Evolutionary conservation across 1,140 invertebrate species (phyloP), one percentile per base, ranked within the genome.

Genomic region (Drosophila setifemur): DNA sequence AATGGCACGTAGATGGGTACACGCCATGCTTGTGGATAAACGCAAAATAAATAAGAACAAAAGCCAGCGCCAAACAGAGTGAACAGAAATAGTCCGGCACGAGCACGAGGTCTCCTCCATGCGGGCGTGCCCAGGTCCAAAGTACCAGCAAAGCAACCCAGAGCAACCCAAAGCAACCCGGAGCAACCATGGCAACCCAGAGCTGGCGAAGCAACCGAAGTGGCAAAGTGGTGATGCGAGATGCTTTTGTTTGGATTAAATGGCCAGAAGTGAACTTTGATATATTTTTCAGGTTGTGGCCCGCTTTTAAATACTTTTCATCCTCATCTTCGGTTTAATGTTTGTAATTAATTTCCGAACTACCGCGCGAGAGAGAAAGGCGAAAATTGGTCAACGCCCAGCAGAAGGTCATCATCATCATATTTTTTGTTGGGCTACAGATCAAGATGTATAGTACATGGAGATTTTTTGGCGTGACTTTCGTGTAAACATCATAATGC

Each of bases 311-410:
- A 47, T 63, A 58, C 47, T 54, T 45, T 58, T 53, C 47, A 18
- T 44, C 25, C 21, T 50, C 47, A 16, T 43, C 31, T 33, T 35
- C 28, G 29, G 43, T 47, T 68, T 66, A 69, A 73, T 83, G 78
- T 77, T 83, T 77, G 63, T 73, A 73, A 77, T 82, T 71, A 71
- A 78, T 82, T 73, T 43, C 43, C 31, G 42, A 63, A 40, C 47
- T 42, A 43, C n/a, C n/a, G n/a, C n/a, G n/a, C n/a, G n/a, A n/a
- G n/a, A n/a, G 48, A 49, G 42, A 66, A 54, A 60, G 28, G 11
- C 35, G 35, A 40, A 28, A 28, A 60, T 53, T 53, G 50, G 50
- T 52, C 52, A 55, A 55, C 52, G 42, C 39, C 52, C 52, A 55
- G 25, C 49, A 58, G 57, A 61, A 61, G 57, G 57, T 61, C 57